Percentiles rank a stretch among this genome's conserved stretches.
Conservation (phyloP, 2,113 vertebrate species). For the Rhinolophus sinicus region DNA sequence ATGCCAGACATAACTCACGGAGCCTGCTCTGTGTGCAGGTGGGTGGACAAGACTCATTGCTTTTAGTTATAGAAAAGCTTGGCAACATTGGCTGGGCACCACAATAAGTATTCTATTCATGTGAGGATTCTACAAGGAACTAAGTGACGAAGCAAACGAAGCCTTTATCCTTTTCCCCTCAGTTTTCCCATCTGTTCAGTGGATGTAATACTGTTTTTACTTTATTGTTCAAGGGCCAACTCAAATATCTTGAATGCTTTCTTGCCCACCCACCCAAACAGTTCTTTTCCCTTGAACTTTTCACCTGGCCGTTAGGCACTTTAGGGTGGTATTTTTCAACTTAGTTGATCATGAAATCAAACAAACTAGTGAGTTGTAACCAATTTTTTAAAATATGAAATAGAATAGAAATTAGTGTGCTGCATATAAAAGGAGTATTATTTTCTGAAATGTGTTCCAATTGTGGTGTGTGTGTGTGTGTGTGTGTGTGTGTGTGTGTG, state of each 20-base stretch:
- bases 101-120: neutral
- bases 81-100: neutral
- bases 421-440: neutral
- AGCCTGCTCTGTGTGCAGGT: neutral
- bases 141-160: neutral
- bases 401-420: neutral
- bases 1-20: neutral
- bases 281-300: neutral
- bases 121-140: neutral
- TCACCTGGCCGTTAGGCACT: neutral
- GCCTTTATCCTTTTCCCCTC: neutral
- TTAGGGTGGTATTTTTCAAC: neutral
- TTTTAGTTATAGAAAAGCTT: neutral
- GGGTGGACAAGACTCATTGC: neutral
- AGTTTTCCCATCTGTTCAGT: neutral
- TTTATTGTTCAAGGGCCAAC: neutral
- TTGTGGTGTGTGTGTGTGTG: neutral
- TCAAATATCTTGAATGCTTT: neutral
- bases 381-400: neutral
- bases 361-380: neutral
- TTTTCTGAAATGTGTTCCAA: neutral
- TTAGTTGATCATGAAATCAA: constrained; percentile 27
- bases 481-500: neutral
- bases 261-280: neutral
- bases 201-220: neutral